A percentile compares a stretch with the other conserved stretches of the same genome.
Conservation (phyloP, 1,140 invertebrate genomes). For the Drosophila tani region DNA sequence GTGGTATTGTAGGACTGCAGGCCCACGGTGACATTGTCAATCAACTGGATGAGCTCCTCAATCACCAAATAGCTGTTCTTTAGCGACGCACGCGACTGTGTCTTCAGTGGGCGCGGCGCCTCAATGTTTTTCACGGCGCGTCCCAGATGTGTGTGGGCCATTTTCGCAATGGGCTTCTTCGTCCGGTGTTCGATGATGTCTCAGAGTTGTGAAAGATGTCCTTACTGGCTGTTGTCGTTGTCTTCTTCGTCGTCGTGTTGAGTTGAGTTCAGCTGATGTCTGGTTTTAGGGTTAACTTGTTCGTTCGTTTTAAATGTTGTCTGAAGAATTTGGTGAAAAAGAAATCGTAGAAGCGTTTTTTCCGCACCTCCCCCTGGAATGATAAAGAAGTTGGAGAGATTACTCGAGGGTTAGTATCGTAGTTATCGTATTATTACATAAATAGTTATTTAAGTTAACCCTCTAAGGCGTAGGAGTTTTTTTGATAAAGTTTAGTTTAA, state of each 20-base stretch:
- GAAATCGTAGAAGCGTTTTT: conserved; percentile 76
- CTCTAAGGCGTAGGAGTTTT: no score
- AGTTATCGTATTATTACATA: conserved; percentile 12
- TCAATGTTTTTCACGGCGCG: conserved; percentile 89
- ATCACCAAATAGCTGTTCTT: conserved; percentile 85
- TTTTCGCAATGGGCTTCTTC: conserved; percentile 40
- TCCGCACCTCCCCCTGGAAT: conserved; percentile 84
- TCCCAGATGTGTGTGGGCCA: conserved; percentile 82
- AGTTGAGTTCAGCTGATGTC: conserved; percentile 27
- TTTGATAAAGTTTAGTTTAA: no score
- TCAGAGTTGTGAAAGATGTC: background rate
- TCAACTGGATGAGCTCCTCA: conserved; percentile 90
- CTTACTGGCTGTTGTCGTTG: conserved; percentile 23
- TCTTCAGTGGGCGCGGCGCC: conserved; percentile 90
- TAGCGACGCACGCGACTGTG: conserved; percentile 84
- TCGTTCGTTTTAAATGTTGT: conserved; percentile 62
- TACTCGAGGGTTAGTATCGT: conserved; percentile 1
- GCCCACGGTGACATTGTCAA: conserved; percentile 89
- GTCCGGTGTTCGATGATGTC: conserved; percentile 31
- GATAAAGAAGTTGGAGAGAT: conserved; percentile 13
- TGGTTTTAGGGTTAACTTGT: conserved; percentile 48
- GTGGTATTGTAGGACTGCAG: conserved; percentile 87
- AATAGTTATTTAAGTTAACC: conserved; percentile 4
- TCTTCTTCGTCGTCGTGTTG: conserved; percentile 14
- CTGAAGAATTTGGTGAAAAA: conserved; percentile 48